phyloP scores from a whole-genome alignment of 1,140 invertebrate genomes.

The Drosophila burlai region DNA sequence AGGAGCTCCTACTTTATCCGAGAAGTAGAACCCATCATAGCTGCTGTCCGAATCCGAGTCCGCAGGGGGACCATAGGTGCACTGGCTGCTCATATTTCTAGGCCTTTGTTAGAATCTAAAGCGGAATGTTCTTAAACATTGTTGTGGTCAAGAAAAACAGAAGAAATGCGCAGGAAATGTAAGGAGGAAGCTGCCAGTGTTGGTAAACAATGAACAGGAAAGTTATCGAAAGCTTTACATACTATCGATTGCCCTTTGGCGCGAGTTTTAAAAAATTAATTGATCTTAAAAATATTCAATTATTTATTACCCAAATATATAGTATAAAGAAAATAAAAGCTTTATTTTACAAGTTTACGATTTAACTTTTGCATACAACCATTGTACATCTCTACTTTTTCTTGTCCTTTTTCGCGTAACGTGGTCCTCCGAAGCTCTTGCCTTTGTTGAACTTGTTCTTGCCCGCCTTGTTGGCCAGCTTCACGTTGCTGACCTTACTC shows the following conservation, averaged over 20 bases:
- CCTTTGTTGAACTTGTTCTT: constrained; percentile 85
- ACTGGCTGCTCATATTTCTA: constrained; percentile 28
- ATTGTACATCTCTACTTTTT: constrained; percentile 49
- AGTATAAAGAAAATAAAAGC: constrained; percentile 7
- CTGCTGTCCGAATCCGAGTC: constrained; percentile 71
- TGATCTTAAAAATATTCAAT: too few species aligned
- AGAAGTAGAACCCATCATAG: constrained; percentile 80
- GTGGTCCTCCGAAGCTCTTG: constrained; percentile 85
- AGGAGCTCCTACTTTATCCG: constrained; percentile 40
- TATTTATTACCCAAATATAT: background rate
- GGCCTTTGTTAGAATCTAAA: constrained; percentile 6
- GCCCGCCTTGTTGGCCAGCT: constrained; percentile 81
- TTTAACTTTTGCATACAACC: constrained; percentile 31
- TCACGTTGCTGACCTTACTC: constrained; percentile 78
- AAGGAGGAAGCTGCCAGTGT: constrained; percentile 8
- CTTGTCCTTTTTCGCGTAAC: constrained; percentile 74
- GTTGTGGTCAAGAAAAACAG: constrained; percentile 7
- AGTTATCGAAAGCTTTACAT: background rate
- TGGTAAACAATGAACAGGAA: background rate
- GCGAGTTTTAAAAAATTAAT: background rate
- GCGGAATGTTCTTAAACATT: constrained; percentile 14
- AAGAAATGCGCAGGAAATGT: background rate
- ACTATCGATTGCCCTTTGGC: background rate
- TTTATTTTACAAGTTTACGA: constrained; percentile 44
- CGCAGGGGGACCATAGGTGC: constrained; percentile 55